These are phyloP conservation scores for Poeciliopsis presidionis DNA, from an alignment of 2,797 vertebrate genomes.

Conservation along the genomic window DNA sequence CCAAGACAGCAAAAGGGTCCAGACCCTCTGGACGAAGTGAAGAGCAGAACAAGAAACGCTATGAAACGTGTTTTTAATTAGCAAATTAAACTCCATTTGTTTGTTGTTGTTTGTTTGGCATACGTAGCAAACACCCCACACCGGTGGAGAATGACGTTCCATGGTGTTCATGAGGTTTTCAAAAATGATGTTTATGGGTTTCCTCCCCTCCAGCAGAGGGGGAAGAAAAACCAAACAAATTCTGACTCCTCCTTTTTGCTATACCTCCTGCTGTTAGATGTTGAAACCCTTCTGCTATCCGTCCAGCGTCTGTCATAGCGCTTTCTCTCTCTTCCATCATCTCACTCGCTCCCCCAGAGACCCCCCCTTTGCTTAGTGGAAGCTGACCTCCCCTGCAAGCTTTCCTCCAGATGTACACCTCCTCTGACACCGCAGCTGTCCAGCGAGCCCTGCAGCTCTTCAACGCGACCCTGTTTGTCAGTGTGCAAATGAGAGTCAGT, in stretches of 20 bases:
- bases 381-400: slow-evolving; percentile 59
- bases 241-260: slow-evolving; percentile 8
- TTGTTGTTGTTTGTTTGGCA: neutral
- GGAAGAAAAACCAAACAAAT: neutral
- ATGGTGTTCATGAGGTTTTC: too few species aligned
- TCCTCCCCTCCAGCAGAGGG: neutral
- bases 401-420: slow-evolving; percentile 75
- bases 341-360: slow-evolving; percentile 12
- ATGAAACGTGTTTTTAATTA: neutral
- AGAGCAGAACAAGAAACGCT: neutral
- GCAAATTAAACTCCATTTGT: neutral
- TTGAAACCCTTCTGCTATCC: slow-evolving; percentile 15
- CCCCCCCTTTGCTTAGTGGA: slow-evolving; percentile 49
- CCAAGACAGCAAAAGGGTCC: too few species aligned
- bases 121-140: neutral
- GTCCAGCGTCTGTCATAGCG: slow-evolving; percentile 22
- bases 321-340: slow-evolving; percentile 21
- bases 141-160: neutral
- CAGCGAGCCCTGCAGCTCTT: slow-evolving; percentile 47
- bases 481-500: slow-evolving; percentile 35
- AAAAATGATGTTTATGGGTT: neutral
- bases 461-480: slow-evolving; percentile 37
- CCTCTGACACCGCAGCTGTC: slow-evolving; percentile 67
- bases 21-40: too few species aligned
- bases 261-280: neutral